phyloP scores from a whole-genome alignment of 2,888 invertebrate species.

The Metallyticus violacea region DNA sequence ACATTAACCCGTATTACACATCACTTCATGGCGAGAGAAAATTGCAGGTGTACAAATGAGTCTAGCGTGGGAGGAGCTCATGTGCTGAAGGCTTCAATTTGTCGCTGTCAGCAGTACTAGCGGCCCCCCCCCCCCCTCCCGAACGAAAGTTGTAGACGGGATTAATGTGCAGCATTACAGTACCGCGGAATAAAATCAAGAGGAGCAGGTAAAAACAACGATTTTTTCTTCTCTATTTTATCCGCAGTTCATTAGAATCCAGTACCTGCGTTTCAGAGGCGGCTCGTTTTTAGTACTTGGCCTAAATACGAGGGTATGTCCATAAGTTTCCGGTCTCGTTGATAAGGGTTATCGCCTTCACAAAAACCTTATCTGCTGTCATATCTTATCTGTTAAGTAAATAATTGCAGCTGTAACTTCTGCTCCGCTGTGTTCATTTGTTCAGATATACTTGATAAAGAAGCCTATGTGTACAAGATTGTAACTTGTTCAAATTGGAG shows the following conservation, averaged over 20 bases:
- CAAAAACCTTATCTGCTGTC: too few species aligned
- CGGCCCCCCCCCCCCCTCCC: too few species aligned
- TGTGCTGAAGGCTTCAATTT: not conserved
- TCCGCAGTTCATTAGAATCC: not conserved
- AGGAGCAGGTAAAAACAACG: not conserved
- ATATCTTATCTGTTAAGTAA: too few species aligned
- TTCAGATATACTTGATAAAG: too few species aligned
- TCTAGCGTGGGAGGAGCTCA: not conserved
- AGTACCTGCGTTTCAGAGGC: not conserved
- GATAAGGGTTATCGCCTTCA: too few species aligned
- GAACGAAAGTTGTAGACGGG: not conserved
- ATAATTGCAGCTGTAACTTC: too few species aligned
- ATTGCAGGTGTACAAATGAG: not conserved
- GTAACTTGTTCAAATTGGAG: too few species aligned
- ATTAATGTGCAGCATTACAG: not conserved
- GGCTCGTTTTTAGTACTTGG: not conserved
- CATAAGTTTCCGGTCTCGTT: too few species aligned
- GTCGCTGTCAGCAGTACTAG: not conserved
- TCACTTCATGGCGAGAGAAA: not conserved
- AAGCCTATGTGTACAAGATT: too few species aligned
- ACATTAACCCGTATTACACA: too few species aligned
- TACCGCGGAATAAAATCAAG: not conserved
- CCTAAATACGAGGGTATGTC: too few species aligned
- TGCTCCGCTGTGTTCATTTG: too few species aligned
- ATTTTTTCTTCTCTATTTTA: not conserved